phyloP scores from a whole-genome alignment of 2,888 invertebrate species.

The Stenichneumon culpator region DNA sequence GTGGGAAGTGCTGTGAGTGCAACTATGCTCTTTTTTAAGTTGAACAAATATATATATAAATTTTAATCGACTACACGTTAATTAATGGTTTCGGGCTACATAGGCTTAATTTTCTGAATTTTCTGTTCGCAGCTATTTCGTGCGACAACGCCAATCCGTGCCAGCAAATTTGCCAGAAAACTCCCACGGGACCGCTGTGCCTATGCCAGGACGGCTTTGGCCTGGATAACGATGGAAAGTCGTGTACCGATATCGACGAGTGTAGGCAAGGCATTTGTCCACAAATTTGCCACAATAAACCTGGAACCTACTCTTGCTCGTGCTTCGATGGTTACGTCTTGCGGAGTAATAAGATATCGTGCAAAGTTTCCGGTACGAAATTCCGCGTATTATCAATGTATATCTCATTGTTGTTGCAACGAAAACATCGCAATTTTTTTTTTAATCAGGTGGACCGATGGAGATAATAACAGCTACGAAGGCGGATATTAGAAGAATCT shows the following conservation, averaged over 20 bases:
- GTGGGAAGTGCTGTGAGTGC: conserved; percentile 87
- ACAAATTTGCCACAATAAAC: conserved; percentile 88
- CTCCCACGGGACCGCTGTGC: conserved; percentile 90
- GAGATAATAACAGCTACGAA: conserved; percentile 79
- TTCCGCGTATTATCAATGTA: too few species aligned
- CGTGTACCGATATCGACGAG: conserved; percentile 91
- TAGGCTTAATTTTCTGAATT: conserved; percentile 1
- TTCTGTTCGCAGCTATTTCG: conserved; percentile 80
- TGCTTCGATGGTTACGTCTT: conserved; percentile 88
- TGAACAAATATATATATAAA: conserved; percentile 19
- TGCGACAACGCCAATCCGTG: conserved; percentile 86
- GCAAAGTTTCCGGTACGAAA: conserved; percentile 88
- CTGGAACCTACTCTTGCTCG: conserved; percentile 87
- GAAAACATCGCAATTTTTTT: background rate
- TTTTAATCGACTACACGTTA: background rate
- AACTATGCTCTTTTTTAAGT: conserved; percentile 47
- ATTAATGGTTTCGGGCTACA: background rate
- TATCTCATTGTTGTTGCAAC: too few species aligned
- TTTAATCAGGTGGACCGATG: conserved; percentile 79
- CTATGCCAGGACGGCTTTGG: conserved; percentile 88
- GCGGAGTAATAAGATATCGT: conserved; percentile 88
- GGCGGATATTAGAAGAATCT: conserved; percentile 79
- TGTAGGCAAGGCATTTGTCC: conserved; percentile 89
- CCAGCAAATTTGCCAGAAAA: conserved; percentile 87
- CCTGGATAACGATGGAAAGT: conserved; percentile 86